These are phyloP conservation scores for Folsomia candida DNA, from an alignment of 2,888 invertebrate genomes.

Conservation along the genomic window DNA sequence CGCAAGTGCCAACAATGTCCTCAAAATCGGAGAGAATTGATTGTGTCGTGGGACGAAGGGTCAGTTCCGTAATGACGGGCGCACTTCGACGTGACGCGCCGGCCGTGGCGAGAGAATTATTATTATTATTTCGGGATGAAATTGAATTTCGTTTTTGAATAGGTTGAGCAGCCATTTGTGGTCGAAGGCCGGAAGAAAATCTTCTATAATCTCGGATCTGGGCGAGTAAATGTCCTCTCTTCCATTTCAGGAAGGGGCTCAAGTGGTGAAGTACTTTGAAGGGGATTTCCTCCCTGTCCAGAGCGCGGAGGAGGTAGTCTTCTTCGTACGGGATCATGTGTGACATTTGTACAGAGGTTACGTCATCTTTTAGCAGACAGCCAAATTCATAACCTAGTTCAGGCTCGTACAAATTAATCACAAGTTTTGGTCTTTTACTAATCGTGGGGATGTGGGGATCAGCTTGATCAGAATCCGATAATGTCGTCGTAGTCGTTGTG, in stretches of 20 bases:
- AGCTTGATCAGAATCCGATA: neutral
- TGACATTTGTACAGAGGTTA: slow-evolving; percentile 8
- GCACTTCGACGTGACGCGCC: neutral
- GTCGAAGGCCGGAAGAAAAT: slow-evolving; percentile 15
- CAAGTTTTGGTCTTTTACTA: slow-evolving; percentile 36
- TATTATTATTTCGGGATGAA: neutral
- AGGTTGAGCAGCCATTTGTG: neutral
- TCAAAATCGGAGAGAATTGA: slow-evolving; percentile 44
- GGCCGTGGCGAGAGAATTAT: neutral
- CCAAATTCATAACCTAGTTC: slow-evolving; percentile 44
- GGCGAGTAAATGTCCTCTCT: slow-evolving; percentile 39
- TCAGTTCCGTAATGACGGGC: slow-evolving; percentile 39
- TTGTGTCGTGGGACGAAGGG: slow-evolving; percentile 41
- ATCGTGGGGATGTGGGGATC: slow-evolving; percentile 3
- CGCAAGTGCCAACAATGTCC: slow-evolving; percentile 27
- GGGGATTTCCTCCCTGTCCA: slow-evolving; percentile 44
- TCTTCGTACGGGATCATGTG: slow-evolving; percentile 47
- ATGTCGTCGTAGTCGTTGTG: neutral
- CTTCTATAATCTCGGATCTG: slow-evolving; percentile 47
- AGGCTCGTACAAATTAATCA: slow-evolving; percentile 44
- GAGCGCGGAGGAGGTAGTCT: slow-evolving; percentile 41
- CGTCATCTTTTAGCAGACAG: slow-evolving; percentile 31
- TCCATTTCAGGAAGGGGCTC: slow-evolving; percentile 34
- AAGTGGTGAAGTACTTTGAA: slow-evolving; percentile 34
- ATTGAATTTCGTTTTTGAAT: neutral